Base-by-base conservation (phyloP, 2,797 vertebrate species). In the Hirundo rustica region DNA sequence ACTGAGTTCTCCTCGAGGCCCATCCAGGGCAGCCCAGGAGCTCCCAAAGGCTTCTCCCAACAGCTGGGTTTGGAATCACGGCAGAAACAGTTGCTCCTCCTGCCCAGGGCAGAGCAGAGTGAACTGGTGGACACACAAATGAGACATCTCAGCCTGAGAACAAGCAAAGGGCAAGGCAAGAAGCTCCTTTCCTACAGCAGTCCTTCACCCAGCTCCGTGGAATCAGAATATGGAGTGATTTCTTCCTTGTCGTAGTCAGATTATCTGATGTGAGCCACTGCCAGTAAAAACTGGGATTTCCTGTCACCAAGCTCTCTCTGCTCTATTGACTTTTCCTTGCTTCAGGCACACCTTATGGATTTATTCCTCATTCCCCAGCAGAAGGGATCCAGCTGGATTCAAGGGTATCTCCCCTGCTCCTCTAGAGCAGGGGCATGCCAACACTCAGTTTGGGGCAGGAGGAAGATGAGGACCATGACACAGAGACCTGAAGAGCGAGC, bases 281-380 rank as follows among this genome's bases (percentile, higher is more conserved):
- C 83, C 90, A 94, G 32, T 51, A 88, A 83, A 89, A 93, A 86
- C 77, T 55, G 76, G 53, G 95, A 88, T 89, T 96, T 92, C 95
- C 88, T 80, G 65, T 72, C 58, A 40, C 76, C 53, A 38, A 5
- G 42, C 47, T 60, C 17, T 53, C 90, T 64, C 48, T 55, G 65
- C 76, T 83, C 15, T 45, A 18, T 44, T 76, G 65, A 61, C 23
- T 73, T 74, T 57, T 55, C 36, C 73, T 77, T 71, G 68, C 53
- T 79, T 30, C 0, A 0, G 36, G 62, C 11, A 0, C 44, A 53
- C 47, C 45, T 84, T 16, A 60, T 64, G 61, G 48, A 23, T 66
- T 64, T 73, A 29, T 54, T 32, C 27, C 22, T 64, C 42, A 7
- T 29, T 66, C 14, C 45, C 29, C 70, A 66, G 44, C 34, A 47